Conservation (phyloP, 2,113 vertebrate species). For the Turnix velox region DNA sequence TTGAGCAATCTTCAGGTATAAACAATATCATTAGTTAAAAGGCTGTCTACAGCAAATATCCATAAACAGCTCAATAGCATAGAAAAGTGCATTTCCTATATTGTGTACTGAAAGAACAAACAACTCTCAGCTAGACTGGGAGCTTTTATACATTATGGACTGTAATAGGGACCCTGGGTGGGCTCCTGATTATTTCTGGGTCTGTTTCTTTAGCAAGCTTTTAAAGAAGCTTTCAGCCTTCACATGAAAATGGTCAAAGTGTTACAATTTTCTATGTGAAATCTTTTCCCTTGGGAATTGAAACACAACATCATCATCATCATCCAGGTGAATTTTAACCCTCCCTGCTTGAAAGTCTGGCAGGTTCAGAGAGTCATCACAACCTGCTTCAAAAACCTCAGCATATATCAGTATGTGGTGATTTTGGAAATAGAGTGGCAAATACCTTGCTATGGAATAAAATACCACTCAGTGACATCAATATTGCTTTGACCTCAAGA, state of each 20-base stretch:
- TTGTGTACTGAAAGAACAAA: background rate
- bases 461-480: background rate
- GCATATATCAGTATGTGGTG: background rate
- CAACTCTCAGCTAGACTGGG: rapidly evolving
- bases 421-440: background rate
- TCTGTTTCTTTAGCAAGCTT: background rate
- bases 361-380: background rate
- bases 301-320: background rate
- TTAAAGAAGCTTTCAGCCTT: background rate
- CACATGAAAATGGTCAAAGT: background rate
- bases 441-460: background rate
- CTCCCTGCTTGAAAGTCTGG: background rate
- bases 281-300: background rate
- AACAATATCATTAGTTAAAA: background rate
- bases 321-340: background rate
- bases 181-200: background rate
- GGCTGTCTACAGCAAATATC: background rate
- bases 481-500: background rate
- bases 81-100: background rate
- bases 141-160: background rate
- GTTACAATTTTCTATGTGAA: background rate
- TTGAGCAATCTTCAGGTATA: background rate
- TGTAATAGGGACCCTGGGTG: rapidly evolving
- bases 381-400: background rate
- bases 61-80: background rate